Conservation (phyloP, 2,888 invertebrate species). For the Scelioninae gen. 1 region DNA sequence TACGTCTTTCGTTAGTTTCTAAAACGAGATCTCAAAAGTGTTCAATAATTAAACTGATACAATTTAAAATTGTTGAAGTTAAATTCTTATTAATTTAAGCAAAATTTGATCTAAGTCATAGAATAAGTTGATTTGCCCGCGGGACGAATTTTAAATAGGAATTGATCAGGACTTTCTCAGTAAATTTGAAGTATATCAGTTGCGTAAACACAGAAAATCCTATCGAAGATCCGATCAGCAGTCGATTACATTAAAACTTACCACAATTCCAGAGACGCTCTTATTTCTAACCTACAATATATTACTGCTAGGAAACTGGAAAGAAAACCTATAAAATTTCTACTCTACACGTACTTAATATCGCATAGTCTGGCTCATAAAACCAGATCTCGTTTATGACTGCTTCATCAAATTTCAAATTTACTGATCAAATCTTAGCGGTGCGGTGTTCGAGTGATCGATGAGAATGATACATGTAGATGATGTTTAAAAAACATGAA, state of each 20-base stretch:
- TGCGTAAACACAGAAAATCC: constrained; percentile 23
- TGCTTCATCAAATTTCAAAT: constrained; percentile 8
- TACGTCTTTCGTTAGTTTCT: not conserved
- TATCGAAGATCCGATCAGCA: constrained; percentile 25
- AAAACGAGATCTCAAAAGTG: not conserved
- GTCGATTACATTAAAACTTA: constrained; percentile 35
- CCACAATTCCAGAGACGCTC: constrained; percentile 13
- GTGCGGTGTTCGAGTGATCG: not conserved
- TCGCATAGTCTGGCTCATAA: constrained; percentile 21
- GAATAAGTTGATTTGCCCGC: constrained; percentile 2
- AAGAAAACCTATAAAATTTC: constrained; percentile 35
- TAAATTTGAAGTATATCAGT: constrained; percentile 25
- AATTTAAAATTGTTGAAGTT: constrained; percentile 23
- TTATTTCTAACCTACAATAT: constrained; percentile 24
- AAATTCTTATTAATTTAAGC: constrained; percentile 16
- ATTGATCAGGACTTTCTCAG: constrained; percentile 13
- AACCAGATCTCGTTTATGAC: constrained; percentile 24
- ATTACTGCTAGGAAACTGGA: constrained; percentile 8
- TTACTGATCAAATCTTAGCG: not conserved
- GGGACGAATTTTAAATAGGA: constrained; percentile 24
- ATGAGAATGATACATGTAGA: not conserved
- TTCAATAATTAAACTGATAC: constrained; percentile 4
- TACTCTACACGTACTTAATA: constrained; percentile 34
- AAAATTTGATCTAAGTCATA: not conserved
- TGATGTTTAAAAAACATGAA: too few relatives aligned